phyloP scores from a whole-genome alignment of 2,113 vertebrate genomes.

The Elachura formosa region DNA sequence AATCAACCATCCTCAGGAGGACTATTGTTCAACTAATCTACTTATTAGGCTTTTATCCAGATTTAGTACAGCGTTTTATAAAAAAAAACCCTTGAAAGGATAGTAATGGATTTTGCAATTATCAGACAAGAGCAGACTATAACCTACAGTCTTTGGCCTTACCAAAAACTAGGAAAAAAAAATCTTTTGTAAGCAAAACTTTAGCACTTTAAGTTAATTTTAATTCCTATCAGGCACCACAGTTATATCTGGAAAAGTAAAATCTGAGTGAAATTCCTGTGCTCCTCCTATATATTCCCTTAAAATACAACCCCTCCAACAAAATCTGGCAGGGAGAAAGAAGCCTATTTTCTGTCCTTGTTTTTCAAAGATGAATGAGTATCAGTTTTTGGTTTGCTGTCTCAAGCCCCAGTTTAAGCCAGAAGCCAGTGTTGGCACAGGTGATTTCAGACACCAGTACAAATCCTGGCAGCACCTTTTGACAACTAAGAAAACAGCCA shows the following conservation, averaged over 20 bases:
- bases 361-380: accelerated
- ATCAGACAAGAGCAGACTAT: conserved; percentile 37
- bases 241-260: background rate
- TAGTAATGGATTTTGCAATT: conserved; percentile 68
- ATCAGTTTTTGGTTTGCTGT: background rate
- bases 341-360: background rate
- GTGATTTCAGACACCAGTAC: background rate
- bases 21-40: conserved; percentile 78
- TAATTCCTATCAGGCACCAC: background rate
- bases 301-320: background rate
- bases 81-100: conserved; percentile 65
- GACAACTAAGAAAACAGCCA: background rate
- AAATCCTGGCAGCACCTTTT: background rate
- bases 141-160: conserved; percentile 54
- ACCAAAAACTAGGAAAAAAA: background rate
- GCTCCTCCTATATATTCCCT: background rate
- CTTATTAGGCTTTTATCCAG: conserved; percentile 77
- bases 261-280: background rate
- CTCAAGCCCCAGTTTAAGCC: background rate
- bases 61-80: conserved; percentile 65
- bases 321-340: background rate
- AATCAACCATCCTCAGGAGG: conserved; percentile 73
- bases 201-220: conserved; percentile 36
- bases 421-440: background rate
- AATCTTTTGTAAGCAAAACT: background rate